Evolutionary conservation across 1,140 invertebrate species (phyloP).

Genomic region (Armadillidium nasatum): DNA sequence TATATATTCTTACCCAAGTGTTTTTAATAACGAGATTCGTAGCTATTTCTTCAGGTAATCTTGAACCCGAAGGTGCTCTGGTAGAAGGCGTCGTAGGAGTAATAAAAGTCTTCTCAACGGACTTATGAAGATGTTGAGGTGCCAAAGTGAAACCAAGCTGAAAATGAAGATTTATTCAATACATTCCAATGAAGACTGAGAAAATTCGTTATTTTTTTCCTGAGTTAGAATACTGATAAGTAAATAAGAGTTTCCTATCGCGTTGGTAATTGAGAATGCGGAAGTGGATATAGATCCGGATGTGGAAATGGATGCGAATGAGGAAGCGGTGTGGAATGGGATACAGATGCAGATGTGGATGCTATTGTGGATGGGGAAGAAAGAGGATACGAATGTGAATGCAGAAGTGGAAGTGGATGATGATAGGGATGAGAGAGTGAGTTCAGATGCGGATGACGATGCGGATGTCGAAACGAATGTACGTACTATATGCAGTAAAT

Average conservation of each 20-base stretch:
- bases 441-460: background rate
- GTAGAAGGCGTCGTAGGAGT: background rate
- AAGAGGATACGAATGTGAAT: background rate
- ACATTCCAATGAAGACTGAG: no score
- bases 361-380: background rate
- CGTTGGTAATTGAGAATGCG: background rate
- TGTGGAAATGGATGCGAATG: background rate
- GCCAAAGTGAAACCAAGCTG: background rate
- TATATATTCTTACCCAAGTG: background rate
- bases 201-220: no score
- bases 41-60: background rate
- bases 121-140: background rate
- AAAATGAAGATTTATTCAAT: background rate
- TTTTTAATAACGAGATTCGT: background rate
- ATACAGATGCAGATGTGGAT: background rate
- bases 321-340: background rate
- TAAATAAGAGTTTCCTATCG: background rate
- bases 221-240: no score
- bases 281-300: background rate
- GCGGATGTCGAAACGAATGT: background rate
- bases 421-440: background rate
- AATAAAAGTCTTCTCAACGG: background rate
- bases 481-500: background rate
- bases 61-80: background rate
- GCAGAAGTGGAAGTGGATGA: background rate